Base-by-base conservation (phyloP, 2,797 vertebrate genomes). In the Hozukius guyotensis region DNA sequence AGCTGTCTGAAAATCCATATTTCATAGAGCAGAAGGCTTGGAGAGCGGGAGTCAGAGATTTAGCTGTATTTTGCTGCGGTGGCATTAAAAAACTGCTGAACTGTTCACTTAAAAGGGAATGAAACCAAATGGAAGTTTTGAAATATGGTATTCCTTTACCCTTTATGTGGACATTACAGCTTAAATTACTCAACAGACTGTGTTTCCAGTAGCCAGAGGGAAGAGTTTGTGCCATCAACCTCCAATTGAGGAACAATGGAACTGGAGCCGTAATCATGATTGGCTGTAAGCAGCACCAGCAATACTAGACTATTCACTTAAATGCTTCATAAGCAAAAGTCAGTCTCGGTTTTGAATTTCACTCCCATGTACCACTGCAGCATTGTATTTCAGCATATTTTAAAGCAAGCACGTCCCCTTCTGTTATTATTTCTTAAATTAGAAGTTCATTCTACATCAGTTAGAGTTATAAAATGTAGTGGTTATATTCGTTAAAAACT, bases 51-150 rank as follows among this genome's bases (percentile, higher is more conserved):
- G 78, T 83, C 53, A 8, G 78, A 89, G 74, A 81, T 79, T 82
- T 79, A 57, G 31, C 69, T 82, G 22, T 74, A 60, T 87, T 90
- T 88, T 89, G 90, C 89, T 88, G 89, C 14, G 38, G 56, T 72
- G 79, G 88, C 87, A 88, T 86, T 78, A 83, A 82, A 90, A 90
- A 85, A 72, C 18, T 67, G 83, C 86, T 92, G 88, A 92, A 90
- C 71, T 85, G 53, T 79, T 83, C 75, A 76, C 31, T 87, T 80
- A 53, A 70, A 84, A 55, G 14, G 62, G 63, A 83, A 75, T 78
- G 55, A 73, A 72, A 68, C 60, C 34, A 13, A 84, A 79, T 32
- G 14, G 66, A 70, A 78, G 38, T 82, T 88, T 75, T 81, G 72
- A 88, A 83, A 87, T 85, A 82, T 84, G 72, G 61, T 36, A 67